Percentiles rank a stretch among this genome's conserved stretches.
Evolutionary conservation across 2,113 vertebrate species (phyloP).

Genomic region (Psilopsiagon aurifrons): DNA sequence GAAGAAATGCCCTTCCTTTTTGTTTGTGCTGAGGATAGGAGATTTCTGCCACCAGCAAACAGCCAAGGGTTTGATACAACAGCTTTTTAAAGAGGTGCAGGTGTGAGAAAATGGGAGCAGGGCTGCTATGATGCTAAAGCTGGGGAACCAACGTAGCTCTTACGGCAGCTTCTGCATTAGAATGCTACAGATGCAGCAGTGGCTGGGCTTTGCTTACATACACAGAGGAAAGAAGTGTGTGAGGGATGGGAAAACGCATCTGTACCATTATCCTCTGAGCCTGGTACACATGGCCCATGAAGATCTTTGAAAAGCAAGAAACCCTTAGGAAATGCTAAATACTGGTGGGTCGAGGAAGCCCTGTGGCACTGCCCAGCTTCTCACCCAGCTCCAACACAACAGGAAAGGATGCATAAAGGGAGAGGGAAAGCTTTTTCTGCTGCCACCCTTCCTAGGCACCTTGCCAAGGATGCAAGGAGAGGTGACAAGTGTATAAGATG

Average conservation of each 20-base stretch:
- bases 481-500: slow-evolving; percentile 27
- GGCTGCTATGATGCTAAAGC: not conserved
- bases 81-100: not conserved
- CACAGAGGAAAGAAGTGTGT: not conserved
- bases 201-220: not conserved
- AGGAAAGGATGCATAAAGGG: not conserved
- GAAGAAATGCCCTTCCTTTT: not conserved
- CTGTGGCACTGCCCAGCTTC: not conserved
- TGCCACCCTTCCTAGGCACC: slow-evolving; percentile 19
- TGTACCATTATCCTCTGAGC: not conserved
- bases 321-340: not conserved
- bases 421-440: not conserved
- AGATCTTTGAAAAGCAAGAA: not conserved
- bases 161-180: not conserved
- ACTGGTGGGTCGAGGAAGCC: fast-evolving
- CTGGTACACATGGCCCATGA: fast-evolving
- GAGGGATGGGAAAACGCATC: not conserved
- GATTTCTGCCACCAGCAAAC: not conserved
- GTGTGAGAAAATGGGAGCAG: not conserved
- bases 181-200: fast-evolving
- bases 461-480: slow-evolving; percentile 13
- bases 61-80: not conserved
- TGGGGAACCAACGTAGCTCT: not conserved
- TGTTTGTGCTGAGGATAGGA: not conserved
- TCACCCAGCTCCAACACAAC: not conserved